Percentiles rank a stretch among this genome's conserved stretches.
Evolutionary conservation across 2,888 invertebrate genomes (phyloP).

Genomic region (Aspidiotus rigidus): DNA sequence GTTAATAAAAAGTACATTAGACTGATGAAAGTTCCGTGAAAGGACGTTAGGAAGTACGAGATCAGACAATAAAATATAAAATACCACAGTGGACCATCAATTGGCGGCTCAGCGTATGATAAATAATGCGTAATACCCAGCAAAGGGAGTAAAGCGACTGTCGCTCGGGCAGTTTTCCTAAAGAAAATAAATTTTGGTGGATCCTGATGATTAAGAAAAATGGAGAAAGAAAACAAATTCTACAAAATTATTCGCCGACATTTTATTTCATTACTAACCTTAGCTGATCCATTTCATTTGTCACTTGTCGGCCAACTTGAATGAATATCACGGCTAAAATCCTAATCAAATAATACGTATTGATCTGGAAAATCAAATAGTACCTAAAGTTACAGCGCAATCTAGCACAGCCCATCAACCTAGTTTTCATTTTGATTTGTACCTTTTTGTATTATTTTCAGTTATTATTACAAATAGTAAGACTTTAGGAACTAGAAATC

Average conservation of each 20-base stretch:
- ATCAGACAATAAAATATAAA: slow-evolving; percentile 72
- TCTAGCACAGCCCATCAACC: too few species aligned
- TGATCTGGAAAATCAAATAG: slow-evolving; percentile 3
- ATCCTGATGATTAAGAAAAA: slow-evolving; percentile 37
- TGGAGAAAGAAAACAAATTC: not conserved
- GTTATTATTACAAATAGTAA: too few species aligned
- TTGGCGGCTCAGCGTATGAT: slow-evolving; percentile 60
- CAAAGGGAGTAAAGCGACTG: slow-evolving; percentile 66
- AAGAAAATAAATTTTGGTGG: too few species aligned
- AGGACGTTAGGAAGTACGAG: slow-evolving; percentile 70
- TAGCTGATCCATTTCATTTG: slow-evolving; percentile 65
- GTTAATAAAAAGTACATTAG: slow-evolving; percentile 74
- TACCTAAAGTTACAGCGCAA: not conserved
- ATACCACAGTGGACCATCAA: slow-evolving; percentile 55
- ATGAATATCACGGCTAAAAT: slow-evolving; percentile 17
- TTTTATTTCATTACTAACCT: slow-evolving; percentile 47
- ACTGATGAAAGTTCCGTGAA: slow-evolving; percentile 73
- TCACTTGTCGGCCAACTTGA: slow-evolving; percentile 40
- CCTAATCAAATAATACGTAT: slow-evolving; percentile 12
- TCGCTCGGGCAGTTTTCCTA: slow-evolving; percentile 73
- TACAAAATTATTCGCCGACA: not conserved
- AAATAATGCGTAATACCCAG: slow-evolving; percentile 71
- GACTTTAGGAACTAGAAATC: too few species aligned
- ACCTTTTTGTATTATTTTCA: too few species aligned
- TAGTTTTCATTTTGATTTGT: too few species aligned